Base-by-base conservation (phyloP, 2,888 invertebrate species). In the Mylabris sibirica region DNA sequence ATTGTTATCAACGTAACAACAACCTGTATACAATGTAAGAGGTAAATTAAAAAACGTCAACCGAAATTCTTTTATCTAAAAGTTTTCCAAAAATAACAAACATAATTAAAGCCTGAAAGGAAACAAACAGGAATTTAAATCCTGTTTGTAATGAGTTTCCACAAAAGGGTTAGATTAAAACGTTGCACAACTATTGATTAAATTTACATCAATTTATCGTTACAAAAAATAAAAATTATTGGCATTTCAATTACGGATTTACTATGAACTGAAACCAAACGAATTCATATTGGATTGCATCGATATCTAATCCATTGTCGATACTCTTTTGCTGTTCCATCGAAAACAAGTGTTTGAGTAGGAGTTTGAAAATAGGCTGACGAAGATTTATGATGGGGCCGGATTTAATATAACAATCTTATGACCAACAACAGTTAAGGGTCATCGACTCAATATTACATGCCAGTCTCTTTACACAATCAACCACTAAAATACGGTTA, bases 401-500 rank as follows among this genome's bases (percentile, higher is more conserved):
- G 70, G 70, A 63, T 74, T 75, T 75, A 73, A 74, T 74, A 75
- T 74, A 75, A 72, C 71, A 74, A 72, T 71, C 68, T 74, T 70
- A 74, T 71, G 69, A 74, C 67, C 70, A 53, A 63, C 70, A n/a
- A 41, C 20, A 69, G 70, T 73, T 71, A 59, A 72, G 73, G 74
- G 75, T 72, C 75, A 71, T 73, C 70, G 71, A 72, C 70, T 68
- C 65, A 73, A 75, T 73, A 72, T 74, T 75, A 44, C 72, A 73
- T 66, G 60, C 67, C 64, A 67, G 68, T 69, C 69, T 70, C 67
- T 69, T 67, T 49, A 60, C 64, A 69, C 68, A 71, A 72, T 74
- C 72, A 68, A 64, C 67, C 61, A 71, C 20, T 68, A 68, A 70
- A 75, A 73, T 64, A n/a, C 4, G 66, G 68, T 68, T 72, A 66